A percentile compares a stretch with the other conserved stretches of the same genome.
Evolutionary conservation across 1,140 invertebrate species (phyloP).

Genomic region (Fopius arisanus): DNA sequence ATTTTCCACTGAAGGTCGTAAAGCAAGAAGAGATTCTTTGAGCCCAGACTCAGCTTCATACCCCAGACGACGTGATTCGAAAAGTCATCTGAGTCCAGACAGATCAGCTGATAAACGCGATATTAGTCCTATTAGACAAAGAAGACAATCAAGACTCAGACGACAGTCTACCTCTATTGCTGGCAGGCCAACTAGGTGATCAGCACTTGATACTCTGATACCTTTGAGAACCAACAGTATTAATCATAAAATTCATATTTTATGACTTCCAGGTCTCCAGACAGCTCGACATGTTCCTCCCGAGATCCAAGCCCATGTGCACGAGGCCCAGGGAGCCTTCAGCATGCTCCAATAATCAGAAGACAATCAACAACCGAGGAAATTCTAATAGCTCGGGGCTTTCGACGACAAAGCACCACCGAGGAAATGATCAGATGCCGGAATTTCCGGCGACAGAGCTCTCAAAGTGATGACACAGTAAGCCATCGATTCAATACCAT

Average conservation of each 20-base stretch:
- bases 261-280: slow-evolving; percentile 57
- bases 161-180: slow-evolving; percentile 83
- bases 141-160: slow-evolving; percentile 70
- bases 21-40: slow-evolving; percentile 81
- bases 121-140: slow-evolving; percentile 74
- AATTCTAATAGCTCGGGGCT: slow-evolving; percentile 88
- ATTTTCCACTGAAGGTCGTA: slow-evolving; percentile 70
- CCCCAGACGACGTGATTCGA: slow-evolving; percentile 74
- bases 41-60: slow-evolving; percentile 85
- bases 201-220: background rate
- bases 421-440: slow-evolving; percentile 91
- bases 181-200: slow-evolving; percentile 59
- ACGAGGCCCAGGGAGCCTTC: slow-evolving; percentile 55
- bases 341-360: slow-evolving; percentile 76
- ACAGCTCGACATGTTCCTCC: slow-evolving; percentile 64
- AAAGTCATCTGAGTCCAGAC: slow-evolving; percentile 82
- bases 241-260: background rate
- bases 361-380: slow-evolving; percentile 91
- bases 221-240: too few species aligned
- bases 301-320: slow-evolving; percentile 78
- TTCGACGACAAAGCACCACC: slow-evolving; percentile 87
- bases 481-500: slow-evolving; percentile 21
- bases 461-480: slow-evolving; percentile 79
- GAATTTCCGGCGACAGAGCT: slow-evolving; percentile 84
- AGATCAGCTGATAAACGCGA: slow-evolving; percentile 74